phyloP scores from a whole-genome alignment of 2,888 invertebrate genomes.

The Lepidonotus clava region DNA sequence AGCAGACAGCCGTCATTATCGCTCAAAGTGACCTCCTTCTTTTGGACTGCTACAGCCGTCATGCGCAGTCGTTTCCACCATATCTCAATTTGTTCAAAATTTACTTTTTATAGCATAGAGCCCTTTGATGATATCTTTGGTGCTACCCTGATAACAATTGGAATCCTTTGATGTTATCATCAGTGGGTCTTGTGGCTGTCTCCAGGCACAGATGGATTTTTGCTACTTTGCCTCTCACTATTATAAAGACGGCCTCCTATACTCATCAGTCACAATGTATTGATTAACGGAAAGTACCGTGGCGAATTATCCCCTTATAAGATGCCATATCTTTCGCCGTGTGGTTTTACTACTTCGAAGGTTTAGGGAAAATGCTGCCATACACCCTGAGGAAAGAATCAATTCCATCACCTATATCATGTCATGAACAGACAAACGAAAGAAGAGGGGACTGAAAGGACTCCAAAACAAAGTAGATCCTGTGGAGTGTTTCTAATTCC shows the following conservation, averaged over 20 bases:
- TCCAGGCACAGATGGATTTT: constrained; percentile 7
- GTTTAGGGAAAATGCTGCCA: too few relatives aligned
- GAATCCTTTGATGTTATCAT: neutral
- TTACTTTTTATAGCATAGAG: neutral
- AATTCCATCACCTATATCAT: too few relatives aligned
- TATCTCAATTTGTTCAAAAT: neutral
- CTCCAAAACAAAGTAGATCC: too few relatives aligned
- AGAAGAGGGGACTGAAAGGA: too few relatives aligned
- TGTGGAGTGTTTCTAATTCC: too few relatives aligned
- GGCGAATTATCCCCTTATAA: too few relatives aligned
- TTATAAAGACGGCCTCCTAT: too few relatives aligned
- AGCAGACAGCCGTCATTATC: neutral
- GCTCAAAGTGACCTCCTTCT: neutral
- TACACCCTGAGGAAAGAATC: too few relatives aligned
- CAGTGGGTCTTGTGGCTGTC: neutral
- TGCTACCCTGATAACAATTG: neutral
- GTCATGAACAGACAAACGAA: too few relatives aligned
- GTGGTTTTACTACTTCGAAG: too few relatives aligned
- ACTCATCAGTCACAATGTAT: neutral
- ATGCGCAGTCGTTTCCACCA: neutral
- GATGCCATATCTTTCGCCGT: too few relatives aligned
- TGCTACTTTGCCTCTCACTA: neutral
- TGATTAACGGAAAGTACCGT: too few relatives aligned
- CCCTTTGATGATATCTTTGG: neutral
- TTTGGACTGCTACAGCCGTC: neutral